Base-by-base conservation (phyloP, 2,888 invertebrate species). In the Nymphalis c-album region DNA sequence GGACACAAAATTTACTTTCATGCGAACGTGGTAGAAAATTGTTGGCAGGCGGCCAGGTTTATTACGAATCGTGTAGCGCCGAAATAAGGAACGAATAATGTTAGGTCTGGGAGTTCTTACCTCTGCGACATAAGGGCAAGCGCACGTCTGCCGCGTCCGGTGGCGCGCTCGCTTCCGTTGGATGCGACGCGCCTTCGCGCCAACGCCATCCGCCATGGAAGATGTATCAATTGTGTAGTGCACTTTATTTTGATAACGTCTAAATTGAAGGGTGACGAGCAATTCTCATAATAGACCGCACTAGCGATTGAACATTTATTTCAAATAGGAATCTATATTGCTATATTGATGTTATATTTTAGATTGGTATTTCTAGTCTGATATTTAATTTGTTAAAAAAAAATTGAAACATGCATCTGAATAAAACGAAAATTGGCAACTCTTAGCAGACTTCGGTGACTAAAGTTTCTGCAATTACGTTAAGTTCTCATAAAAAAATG, bases 171-270 rank as follows among this genome's bases (percentile, higher is more conserved):
- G 70, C 75, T 71, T 78, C 79, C 76, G 75, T 74, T 78, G 81
- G 79, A 78, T 72, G 74, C 76, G 75, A 72, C 77, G 76, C 79
- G 78, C 78, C 79, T 79, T 76, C 78, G 72, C 78, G 76, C 77
- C 77, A 73, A 67, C 76, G 53, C 69, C 77, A 75, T 79, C 81
- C 63, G 66, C 48, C 48, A 40, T 59, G 46, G 22, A 45, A 65
- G 47, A 53, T 65, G 22, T 63, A 60, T 68, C 60, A 60, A 64
- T 62, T 62, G 55, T 60, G 17, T 31, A 60, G 35, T 60, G 53
- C 53, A 60, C 55, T 63, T 64, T 60, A 64, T 68, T 68, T 60
- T 60, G 26, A 47, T 60, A 60, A 50, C 48, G 45, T 64, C 22
- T 48, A 57, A 35, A 57, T 57, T 47, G 53, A 53, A 53, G 17